These are phyloP conservation scores for Aphidius gifuensis DNA, from an alignment of 1,140 invertebrate genomes.

Conservation along the genomic window DNA sequence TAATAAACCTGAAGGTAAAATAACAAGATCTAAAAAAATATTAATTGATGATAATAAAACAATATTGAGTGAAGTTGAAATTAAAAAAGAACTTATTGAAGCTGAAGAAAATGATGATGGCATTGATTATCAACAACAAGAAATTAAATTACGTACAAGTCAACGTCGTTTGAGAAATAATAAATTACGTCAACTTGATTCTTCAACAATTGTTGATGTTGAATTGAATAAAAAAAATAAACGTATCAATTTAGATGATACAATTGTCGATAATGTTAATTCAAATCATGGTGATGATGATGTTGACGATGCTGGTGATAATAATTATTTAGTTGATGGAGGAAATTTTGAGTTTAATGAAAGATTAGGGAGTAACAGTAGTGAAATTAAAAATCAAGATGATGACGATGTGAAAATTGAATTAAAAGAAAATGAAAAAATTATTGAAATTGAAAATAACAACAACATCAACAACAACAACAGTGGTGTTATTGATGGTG, in stretches of 20 bases:
- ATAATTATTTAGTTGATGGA: background rate
- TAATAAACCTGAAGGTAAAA: constrained; percentile 29
- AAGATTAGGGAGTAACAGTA: background rate
- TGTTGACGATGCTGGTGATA: constrained; percentile 46
- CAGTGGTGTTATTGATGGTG: constrained; percentile 33
- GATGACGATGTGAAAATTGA: too few species aligned
- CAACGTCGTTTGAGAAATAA: constrained; percentile 63
- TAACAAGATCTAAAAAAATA: constrained; percentile 40
- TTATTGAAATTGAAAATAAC: constrained; percentile 42
- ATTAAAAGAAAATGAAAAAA: constrained; percentile 11
- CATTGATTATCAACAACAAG: constrained; percentile 25
- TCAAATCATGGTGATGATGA: constrained; percentile 38
- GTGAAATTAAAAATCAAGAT: too few species aligned
- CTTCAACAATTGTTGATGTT: constrained; percentile 35
- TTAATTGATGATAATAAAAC: constrained; percentile 31
- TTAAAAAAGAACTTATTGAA: constrained; percentile 43
- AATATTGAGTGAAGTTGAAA: constrained; percentile 34
- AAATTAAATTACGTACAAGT: constrained; percentile 34
- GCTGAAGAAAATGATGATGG: constrained; percentile 37
- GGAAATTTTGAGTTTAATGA: too few species aligned
- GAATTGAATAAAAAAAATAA: constrained; percentile 47
- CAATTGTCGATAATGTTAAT: background rate
- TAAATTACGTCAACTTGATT: constrained; percentile 58
- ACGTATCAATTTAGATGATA: constrained; percentile 48
- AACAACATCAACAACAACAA: constrained; percentile 32